Evolutionary conservation across 2,888 invertebrate genomes (phyloP), one percentile per base, ranked within the genome.

Genomic region (Camptogramma bilineatum): DNA sequence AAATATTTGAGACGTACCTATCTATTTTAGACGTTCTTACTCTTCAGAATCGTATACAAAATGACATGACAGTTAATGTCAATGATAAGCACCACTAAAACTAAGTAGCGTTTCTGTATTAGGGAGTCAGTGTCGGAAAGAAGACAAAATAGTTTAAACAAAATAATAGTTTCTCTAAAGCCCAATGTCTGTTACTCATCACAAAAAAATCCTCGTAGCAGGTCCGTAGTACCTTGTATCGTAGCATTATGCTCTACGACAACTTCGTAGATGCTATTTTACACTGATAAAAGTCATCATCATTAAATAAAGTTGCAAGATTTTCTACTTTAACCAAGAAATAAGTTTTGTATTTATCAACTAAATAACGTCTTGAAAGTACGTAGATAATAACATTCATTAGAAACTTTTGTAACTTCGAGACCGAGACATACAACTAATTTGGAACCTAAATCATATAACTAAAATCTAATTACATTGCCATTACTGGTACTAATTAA

Each of bases 381-480:
- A 50, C 39, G 7, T 21, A 39, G 44, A 17, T 44, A 44, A 44
- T 19, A 4, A 34, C 19, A 50, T 19, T 39, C 42, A 42, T 51
- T 18, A 51, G 34, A 21, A 52, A 52, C 53, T 51, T 42, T 42
- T 60, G 48, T 47, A 60, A 62, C 46, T 19, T 48, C 48, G 16
- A 42, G 50, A 50, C 28, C 50, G 21, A 39, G 31, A 55, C 44
- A 44, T 52, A 34, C 39, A 62, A 58, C 60, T 63, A 53, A 60
- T 68, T 63, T 58, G 16, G 24, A 66, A 66, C 61, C 62, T 64
- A 60, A 54, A 46, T 59, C 60, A 63, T 59, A 55, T 61, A 48
- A 55, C 31, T 61, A 54, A 62, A 62, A 50, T 24, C 51, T 64
- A 64, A 68, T 64, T 62, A 63, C 55, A 50, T 44, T 61, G 52